Evolutionary conservation across 2,797 vertebrate genomes (phyloP).

Genomic region (Gadopsis bispinosus): DNA sequence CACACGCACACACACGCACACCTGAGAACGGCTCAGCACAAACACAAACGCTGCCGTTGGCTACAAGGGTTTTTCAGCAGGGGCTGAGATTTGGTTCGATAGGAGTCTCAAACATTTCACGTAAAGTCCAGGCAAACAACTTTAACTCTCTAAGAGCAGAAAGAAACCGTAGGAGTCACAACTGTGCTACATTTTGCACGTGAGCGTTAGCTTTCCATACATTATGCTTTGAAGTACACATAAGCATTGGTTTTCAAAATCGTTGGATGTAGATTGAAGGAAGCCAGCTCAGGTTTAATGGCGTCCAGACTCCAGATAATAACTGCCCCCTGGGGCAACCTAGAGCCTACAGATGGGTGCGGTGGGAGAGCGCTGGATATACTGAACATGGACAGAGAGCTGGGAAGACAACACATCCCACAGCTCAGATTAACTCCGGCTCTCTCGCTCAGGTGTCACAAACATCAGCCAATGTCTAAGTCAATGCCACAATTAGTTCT

Average conservation of each 20-base stretch:
- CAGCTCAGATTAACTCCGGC: not conserved
- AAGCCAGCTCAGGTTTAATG: not conserved
- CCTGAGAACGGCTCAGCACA: not conserved
- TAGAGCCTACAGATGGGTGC: not conserved
- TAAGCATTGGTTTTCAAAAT: not conserved
- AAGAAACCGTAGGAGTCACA: not conserved
- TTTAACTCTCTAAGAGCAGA: not conserved
- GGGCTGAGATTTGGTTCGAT: conserved; percentile 16
- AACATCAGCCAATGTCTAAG: conserved; percentile 3
- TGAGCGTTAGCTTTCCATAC: not conserved
- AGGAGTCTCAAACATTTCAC: conserved; percentile 13
- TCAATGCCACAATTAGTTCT: conserved; percentile 9
- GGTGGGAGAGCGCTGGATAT: not conserved
- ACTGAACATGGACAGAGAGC: not conserved
- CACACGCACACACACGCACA: not conserved
- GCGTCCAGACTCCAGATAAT: not conserved
- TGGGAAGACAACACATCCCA: not conserved
- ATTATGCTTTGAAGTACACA: not conserved
- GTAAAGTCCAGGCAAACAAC: conserved; percentile 4
- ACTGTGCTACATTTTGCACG: not conserved
- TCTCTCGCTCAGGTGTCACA: conserved; percentile 9
- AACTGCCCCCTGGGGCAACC: not conserved
- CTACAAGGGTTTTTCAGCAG: not conserved
- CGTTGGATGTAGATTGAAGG: not conserved
- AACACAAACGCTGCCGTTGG: not conserved